Evolutionary conservation across 2,888 invertebrate genomes (phyloP), one percentile per base, ranked within the genome.

Genomic region (Mesorhabditis sp.): DNA sequence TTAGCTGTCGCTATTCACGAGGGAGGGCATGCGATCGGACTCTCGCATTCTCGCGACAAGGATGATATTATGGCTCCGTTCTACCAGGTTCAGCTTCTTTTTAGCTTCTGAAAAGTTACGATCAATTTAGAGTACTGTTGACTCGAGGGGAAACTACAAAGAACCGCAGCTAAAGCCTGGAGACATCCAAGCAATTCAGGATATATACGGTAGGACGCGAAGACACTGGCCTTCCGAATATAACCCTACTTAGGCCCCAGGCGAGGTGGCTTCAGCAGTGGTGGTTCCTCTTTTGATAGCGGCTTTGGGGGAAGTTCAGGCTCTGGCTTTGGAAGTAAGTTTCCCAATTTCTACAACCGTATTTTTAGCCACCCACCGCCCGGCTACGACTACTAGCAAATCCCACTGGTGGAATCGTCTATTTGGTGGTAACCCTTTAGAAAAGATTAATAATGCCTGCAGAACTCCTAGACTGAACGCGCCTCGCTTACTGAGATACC

Each of bases 21-120:
- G 70, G 80, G 76, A 41, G 84, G 84, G 4, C 80, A 80, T 65
- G 77, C 80, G 0, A 61, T 80, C 7, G 80, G 80, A 15, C 45
- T 78, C 43, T 72, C 72, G n/a, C 78, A 78, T 67, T 80, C 81
- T 3, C 72, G 81, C 50, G 78, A 80, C 68, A 82, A 84, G 65
- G 72, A 74, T 5, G 81, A 83, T 0, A 83, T 85, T 61, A 85
- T 85, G 85, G 83, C 84, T 5, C 85, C 85, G 5, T 85, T 85
- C 72, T 85, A 85, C 61, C 76, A 77, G n/a, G 65, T 10, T n/a
- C 7, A 50, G 58, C n/a, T 10, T 10, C 58, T 50, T 50, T 50
- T 50, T 50, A 50, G n/a, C 58, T n/a, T 50, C 7, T 13, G 2
- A n/a, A 50, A 50, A n/a, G 7, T 50, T 50, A 50, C 2, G 58